A percentile compares a stretch with the other conserved stretches of the same genome.
These are phyloP conservation scores for Congeria kusceri DNA, from an alignment of 2,888 invertebrate genomes.

Conservation along the genomic window DNA sequence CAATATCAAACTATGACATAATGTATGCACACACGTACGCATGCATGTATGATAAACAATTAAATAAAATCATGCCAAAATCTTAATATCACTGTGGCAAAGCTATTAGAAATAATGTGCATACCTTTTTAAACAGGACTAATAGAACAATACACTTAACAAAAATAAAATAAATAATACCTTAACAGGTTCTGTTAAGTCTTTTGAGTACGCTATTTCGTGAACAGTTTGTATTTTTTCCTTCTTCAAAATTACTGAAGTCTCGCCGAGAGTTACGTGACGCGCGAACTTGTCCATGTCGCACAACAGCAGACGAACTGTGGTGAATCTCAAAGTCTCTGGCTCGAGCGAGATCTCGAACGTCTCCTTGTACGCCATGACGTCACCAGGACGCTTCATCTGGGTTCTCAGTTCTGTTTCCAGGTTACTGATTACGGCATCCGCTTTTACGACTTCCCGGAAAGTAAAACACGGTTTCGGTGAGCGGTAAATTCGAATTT, in stretches of 20 bases:
- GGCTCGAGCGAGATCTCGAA: constrained; percentile 66
- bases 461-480: constrained; percentile 77
- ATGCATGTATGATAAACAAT: too few species aligned
- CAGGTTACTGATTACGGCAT: constrained; percentile 72
- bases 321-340: constrained; percentile 63
- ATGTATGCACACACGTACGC: too few species aligned
- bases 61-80: too few species aligned
- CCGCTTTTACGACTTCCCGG: constrained; percentile 53
- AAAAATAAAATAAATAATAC: constrained; percentile 59
- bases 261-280: constrained; percentile 76
- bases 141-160: too few species aligned
- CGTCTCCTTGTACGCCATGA: constrained; percentile 74
- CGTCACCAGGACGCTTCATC: constrained; percentile 72
- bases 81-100: too few species aligned
- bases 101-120: too few species aligned
- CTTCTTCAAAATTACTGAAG: constrained; percentile 61
- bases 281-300: constrained; percentile 79
- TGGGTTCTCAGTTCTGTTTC: constrained; percentile 78
- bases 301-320: constrained; percentile 73
- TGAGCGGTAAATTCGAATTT: constrained; percentile 72
- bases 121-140: too few species aligned
- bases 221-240: constrained; percentile 55
- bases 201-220: constrained; percentile 64
- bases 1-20: too few species aligned
- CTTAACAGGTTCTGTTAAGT: constrained; percentile 66